These are phyloP conservation scores for Prunella strophiata DNA, from an alignment of 2,797 vertebrate genomes.

Conservation along the genomic window DNA sequence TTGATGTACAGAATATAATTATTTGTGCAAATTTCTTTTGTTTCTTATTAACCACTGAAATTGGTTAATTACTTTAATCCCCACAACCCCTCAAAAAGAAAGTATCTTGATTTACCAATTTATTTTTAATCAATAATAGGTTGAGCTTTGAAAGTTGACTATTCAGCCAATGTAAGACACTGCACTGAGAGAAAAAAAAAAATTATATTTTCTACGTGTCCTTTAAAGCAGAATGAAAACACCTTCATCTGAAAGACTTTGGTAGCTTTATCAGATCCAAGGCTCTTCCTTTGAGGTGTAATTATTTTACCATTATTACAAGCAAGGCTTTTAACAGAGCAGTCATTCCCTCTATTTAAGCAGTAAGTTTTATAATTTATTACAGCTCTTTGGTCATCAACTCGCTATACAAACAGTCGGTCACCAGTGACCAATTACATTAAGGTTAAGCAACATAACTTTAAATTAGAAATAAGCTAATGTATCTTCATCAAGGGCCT, in stretches of 20 bases:
- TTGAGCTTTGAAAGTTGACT: slow-evolving; percentile 53
- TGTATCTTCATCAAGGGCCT: slow-evolving; percentile 81
- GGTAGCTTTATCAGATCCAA: slow-evolving; percentile 72
- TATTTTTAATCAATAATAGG: slow-evolving; percentile 69
- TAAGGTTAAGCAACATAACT: slow-evolving; percentile 82
- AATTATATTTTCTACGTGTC: neutral
- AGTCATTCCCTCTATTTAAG: slow-evolving; percentile 73
- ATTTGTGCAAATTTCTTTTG: slow-evolving; percentile 67
- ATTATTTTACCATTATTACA: slow-evolving; percentile 82
- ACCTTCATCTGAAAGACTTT: slow-evolving; percentile 72
- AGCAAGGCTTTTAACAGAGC: slow-evolving; percentile 76
- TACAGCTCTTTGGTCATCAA: slow-evolving; percentile 81
- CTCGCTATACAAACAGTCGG: slow-evolving; percentile 81
- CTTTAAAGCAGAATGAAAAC: slow-evolving; percentile 71
- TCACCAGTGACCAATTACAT: slow-evolving; percentile 91
- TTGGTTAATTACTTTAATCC: slow-evolving; percentile 65
- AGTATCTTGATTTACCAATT: slow-evolving; percentile 55
- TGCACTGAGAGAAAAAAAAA: neutral
- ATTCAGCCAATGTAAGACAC: slow-evolving; percentile 19
- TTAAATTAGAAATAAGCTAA: slow-evolving; percentile 82
- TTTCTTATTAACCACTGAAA: slow-evolving; percentile 62
- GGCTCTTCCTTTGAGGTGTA: slow-evolving; percentile 71
- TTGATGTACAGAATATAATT: slow-evolving; percentile 51
- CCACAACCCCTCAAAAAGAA: slow-evolving; percentile 41
- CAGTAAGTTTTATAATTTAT: slow-evolving; percentile 77